Conservation (phyloP, 2,888 invertebrate genomes). For the Arrhopalites spinosus region DNA sequence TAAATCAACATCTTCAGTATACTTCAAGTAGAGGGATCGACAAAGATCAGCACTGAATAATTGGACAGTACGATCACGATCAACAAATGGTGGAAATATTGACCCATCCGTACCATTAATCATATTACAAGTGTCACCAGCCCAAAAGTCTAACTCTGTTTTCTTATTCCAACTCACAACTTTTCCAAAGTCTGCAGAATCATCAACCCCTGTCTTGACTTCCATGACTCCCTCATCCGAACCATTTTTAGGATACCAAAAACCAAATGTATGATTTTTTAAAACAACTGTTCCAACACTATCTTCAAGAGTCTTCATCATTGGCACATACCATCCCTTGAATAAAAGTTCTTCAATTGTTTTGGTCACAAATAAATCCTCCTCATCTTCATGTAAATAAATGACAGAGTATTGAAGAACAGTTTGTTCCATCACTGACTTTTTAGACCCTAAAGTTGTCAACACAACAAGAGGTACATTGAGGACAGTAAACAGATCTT, state of each 20-base stretch:
- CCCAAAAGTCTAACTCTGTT: slow-evolving; percentile 36
- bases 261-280: slow-evolving; percentile 41
- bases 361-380: slow-evolving; percentile 38
- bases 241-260: slow-evolving; percentile 40
- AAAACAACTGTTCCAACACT: slow-evolving; percentile 24
- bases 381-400: slow-evolving; percentile 27
- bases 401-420: neutral
- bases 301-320: slow-evolving; percentile 41
- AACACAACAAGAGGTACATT: slow-evolving; percentile 52
- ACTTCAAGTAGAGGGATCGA: slow-evolving; percentile 47
- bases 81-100: slow-evolving; percentile 59
- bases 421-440: slow-evolving; percentile 7
- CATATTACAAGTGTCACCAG: slow-evolving; percentile 56
- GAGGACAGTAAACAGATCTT: slow-evolving; percentile 46
- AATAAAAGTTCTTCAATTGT: slow-evolving; percentile 45
- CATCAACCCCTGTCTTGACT: slow-evolving; percentile 37
- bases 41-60: slow-evolving; percentile 59
- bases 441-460: slow-evolving; percentile 8
- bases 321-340: slow-evolving; percentile 40
- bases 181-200: slow-evolving; percentile 26
- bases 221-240: slow-evolving; percentile 39
- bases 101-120: slow-evolving; percentile 60
- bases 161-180: slow-evolving; percentile 37
- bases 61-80: slow-evolving; percentile 57
- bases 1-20: slow-evolving; percentile 35